Evolutionary conservation across 1,140 invertebrate species (phyloP).

Genomic region (Drosophila pseudoobscura): DNA sequence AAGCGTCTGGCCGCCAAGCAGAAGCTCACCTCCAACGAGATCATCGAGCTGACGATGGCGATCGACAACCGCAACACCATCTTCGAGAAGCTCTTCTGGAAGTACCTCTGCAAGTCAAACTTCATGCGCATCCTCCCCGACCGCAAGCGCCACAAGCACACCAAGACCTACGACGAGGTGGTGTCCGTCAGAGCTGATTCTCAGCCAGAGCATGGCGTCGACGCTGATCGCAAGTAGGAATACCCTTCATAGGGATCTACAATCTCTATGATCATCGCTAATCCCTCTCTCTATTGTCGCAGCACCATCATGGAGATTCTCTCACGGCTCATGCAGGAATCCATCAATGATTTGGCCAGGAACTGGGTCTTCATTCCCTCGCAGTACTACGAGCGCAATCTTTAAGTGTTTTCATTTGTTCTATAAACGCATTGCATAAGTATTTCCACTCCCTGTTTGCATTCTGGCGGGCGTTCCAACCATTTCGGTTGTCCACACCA

Average conservation of each 20-base stretch:
- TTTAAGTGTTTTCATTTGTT: slow-evolving; percentile 26
- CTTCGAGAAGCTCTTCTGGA: slow-evolving; percentile 80
- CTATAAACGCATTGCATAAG: slow-evolving; percentile 34
- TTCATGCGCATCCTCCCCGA: slow-evolving; percentile 66
- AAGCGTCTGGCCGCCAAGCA: slow-evolving; percentile 42
- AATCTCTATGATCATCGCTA: too few species aligned
- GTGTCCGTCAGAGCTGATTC: neutral
- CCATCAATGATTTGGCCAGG: slow-evolving; percentile 65
- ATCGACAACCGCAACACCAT: slow-evolving; percentile 73
- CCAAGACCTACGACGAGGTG: slow-evolving; percentile 58
- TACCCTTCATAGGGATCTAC: too few species aligned
- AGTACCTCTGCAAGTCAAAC: slow-evolving; percentile 71
- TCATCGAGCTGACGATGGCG: slow-evolving; percentile 70
- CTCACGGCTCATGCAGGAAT: slow-evolving; percentile 62
- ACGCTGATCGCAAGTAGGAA: slow-evolving; percentile 52
- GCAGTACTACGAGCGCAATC: slow-evolving; percentile 56
- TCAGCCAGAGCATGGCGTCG: neutral
- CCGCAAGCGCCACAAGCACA: slow-evolving; percentile 32
- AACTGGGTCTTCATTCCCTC: slow-evolving; percentile 76
- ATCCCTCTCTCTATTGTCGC: neutral
- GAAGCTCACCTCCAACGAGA: slow-evolving; percentile 56
- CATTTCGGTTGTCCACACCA: slow-evolving; percentile 39
- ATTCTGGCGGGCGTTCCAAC: neutral
- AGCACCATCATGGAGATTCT: slow-evolving; percentile 61
- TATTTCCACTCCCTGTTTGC: slow-evolving; percentile 6